Evolutionary conservation across 2,888 invertebrate genomes (phyloP).

Genomic region (Mamestra brassicae): DNA sequence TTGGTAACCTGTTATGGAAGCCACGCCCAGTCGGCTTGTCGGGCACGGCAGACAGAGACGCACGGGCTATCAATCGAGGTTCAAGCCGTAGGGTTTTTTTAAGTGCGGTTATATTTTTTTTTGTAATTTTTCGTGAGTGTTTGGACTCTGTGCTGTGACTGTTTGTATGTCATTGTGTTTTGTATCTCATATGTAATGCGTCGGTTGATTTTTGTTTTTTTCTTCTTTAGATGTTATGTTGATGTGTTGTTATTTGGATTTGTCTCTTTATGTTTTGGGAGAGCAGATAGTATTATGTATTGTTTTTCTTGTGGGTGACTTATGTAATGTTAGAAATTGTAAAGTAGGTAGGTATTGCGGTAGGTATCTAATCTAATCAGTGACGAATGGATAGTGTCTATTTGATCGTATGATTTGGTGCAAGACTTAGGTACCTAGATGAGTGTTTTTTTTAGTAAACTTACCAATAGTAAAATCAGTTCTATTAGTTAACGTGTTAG

Average conservation of each 20-base stretch:
- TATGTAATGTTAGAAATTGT: not conserved
- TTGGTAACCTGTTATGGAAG: slow-evolving; percentile 88
- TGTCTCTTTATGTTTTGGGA: slow-evolving; percentile 16
- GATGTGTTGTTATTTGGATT: slow-evolving; percentile 29
- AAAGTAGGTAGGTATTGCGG: not conserved
- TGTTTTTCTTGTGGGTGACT: not conserved
- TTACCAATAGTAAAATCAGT: not conserved
- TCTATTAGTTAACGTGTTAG: not conserved
- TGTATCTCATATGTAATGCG: slow-evolving; percentile 46
- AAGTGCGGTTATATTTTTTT: slow-evolving; percentile 82
- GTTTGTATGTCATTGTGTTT: slow-evolving; percentile 67
- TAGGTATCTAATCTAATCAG: not conserved
- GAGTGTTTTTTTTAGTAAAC: not conserved
- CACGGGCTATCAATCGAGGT: slow-evolving; percentile 85
- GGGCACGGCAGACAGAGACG: slow-evolving; percentile 81
- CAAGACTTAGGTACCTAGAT: not conserved
- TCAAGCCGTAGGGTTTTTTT: slow-evolving; percentile 83
- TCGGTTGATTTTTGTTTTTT: slow-evolving; percentile 5
- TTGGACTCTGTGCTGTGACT: slow-evolving; percentile 80
- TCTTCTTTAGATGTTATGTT: slow-evolving; percentile 7
- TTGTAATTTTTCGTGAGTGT: slow-evolving; percentile 81
- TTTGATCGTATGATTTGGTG: not conserved
- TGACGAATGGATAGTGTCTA: not conserved
- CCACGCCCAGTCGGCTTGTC: slow-evolving; percentile 86
- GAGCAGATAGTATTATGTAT: not conserved